These are phyloP conservation scores for Ptychochromis oligacanthus DNA, from an alignment of 2,113 vertebrate genomes.

Conservation along the genomic window DNA sequence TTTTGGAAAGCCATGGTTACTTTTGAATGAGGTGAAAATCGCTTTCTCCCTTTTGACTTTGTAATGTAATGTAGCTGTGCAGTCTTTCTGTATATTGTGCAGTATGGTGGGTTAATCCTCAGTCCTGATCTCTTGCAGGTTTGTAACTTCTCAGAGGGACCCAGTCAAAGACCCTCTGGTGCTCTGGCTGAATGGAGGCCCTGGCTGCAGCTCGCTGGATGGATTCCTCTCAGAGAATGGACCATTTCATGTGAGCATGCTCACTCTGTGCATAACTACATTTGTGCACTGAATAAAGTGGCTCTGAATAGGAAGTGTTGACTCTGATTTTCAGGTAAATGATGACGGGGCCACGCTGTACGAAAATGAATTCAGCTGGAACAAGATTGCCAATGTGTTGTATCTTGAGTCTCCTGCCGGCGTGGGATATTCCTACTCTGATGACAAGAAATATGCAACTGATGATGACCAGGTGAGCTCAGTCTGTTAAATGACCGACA, in stretches of 20 bases:
- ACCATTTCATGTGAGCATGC: constrained; percentile 78
- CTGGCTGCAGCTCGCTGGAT: constrained; percentile 83
- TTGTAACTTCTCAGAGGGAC: constrained; percentile 81
- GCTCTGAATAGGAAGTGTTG: background rate
- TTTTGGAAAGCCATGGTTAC: too few relatives aligned
- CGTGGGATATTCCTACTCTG: constrained; percentile 84
- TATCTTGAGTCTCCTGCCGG: constrained; percentile 83
- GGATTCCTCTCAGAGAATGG: constrained; percentile 84
- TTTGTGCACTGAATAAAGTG: background rate
- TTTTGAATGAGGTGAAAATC: background rate
- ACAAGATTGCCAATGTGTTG: constrained; percentile 79
- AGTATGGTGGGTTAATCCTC: background rate
- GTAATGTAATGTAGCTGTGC: background rate
- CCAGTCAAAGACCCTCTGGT: constrained; percentile 79
- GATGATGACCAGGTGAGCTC: constrained; percentile 76
- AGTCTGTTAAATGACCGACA: background rate
- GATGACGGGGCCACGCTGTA: constrained; percentile 78
- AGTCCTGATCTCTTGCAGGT: constrained; percentile 65
- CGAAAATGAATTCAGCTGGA: constrained; percentile 82
- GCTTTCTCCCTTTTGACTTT: background rate
- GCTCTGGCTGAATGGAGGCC: constrained; percentile 84
- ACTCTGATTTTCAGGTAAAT: constrained; percentile 65
- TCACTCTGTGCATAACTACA: background rate
- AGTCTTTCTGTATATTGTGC: background rate
- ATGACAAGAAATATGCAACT: constrained; percentile 73